Evolutionary conservation across 2,113 vertebrate genomes (phyloP), one percentile per base, ranked within the genome.

Genomic region (Callaeas wilsoni): DNA sequence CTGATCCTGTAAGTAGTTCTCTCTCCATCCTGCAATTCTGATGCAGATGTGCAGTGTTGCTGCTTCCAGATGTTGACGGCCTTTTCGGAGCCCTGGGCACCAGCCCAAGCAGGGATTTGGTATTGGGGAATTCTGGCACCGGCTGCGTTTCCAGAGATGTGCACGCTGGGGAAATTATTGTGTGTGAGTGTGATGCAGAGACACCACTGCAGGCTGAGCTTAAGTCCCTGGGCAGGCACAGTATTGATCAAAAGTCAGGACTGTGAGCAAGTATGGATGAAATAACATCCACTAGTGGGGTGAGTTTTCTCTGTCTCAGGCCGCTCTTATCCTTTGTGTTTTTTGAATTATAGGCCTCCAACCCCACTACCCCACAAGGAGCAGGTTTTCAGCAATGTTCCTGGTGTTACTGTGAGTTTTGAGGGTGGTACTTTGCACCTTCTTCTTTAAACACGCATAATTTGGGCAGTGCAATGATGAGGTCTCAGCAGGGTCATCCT

Each of bases 51-150:
- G 84, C 71, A 53, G n/a, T n/a, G 87, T 93, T 94, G 62, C 87
- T 47, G 75, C 73, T 96, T 95, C 95, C 97, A 97, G 97, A 97
- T 97, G 95, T 52, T 77, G 91, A n/a, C 4, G 1, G 90, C 32
- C 65, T 67, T 78, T 64, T 85, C 62, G 68, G 85, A 93, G 86
- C 19, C 3, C 93, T 96, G 94, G 96, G 90, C 95, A 82, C 81
- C 70, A 60, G 79, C 93, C 96, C 95, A 97, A 95, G 83, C 56
- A 91, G 57, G 86, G 93, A 94, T 97, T 97, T 97, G 89, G 64
- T 91, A 76, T 71, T 0, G 3, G 89, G 84, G 92, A 95, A 75
- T 96, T 96, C 92, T 96, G 95, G 95, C 94, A 92, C 65, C 3
- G 2, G 70, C 87, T 75, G 62, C 7, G 22, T 83, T 93, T 95